Evolutionary conservation across 2,113 vertebrate species (phyloP).

Genomic region (Mixornis gularis): DNA sequence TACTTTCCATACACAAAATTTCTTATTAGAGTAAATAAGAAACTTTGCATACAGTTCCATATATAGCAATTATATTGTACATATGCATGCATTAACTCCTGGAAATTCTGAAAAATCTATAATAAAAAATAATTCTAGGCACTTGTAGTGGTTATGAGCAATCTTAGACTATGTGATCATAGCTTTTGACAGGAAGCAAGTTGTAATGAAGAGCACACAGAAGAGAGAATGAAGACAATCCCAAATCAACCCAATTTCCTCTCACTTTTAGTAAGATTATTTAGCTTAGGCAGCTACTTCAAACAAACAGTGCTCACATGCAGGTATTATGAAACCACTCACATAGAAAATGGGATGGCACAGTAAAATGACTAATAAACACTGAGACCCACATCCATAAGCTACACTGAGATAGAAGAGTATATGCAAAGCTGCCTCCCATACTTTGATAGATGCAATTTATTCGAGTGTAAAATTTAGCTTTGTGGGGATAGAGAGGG

Average conservation of each 20-base stretch:
- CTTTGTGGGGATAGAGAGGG: rapidly evolving
- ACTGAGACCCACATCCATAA: not conserved
- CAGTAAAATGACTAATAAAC: not conserved
- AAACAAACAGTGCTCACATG: not conserved
- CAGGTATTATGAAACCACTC: not conserved
- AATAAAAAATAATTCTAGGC: not conserved
- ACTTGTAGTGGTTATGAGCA: not conserved
- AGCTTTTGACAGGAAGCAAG: not conserved
- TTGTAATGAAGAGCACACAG: not conserved
- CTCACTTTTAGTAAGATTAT: not conserved
- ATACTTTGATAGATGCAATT: not conserved
- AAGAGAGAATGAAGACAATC: not conserved
- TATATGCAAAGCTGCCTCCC: not conserved
- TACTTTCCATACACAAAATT: not conserved
- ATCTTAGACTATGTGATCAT: not conserved
- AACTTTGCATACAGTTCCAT: not conserved
- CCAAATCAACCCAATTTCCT: not conserved
- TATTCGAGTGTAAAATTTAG: not conserved
- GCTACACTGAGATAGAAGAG: not conserved
- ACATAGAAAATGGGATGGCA: not conserved
- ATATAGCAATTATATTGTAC: not conserved
- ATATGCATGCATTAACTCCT: not conserved
- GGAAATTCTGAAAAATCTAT: not conserved
- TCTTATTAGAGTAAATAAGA: not conserved
- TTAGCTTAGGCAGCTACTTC: not conserved